A percentile compares a stretch with the other conserved stretches of the same genome.
Conservation (phyloP, 2,888 invertebrate species). For the Phaedon cochleariae region DNA sequence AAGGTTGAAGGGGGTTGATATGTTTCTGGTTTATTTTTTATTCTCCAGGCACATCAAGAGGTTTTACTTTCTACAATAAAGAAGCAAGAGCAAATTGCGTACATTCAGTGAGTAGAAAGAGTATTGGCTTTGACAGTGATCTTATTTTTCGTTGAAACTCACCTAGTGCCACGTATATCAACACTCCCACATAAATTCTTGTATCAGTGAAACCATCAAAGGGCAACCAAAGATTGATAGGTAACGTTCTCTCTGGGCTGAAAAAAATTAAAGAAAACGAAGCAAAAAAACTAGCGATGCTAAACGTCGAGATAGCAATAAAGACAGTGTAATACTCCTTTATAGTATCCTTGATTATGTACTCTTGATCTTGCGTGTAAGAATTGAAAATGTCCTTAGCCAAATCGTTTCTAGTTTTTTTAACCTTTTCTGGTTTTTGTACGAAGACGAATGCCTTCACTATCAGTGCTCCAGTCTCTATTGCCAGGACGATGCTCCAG, state of each 20-base stretch:
- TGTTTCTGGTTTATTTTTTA: no score
- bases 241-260: constrained; percentile 14
- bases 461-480: neutral
- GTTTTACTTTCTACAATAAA: no score
- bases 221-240: constrained; percentile 26
- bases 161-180: constrained; percentile 5
- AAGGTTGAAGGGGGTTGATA: no score
- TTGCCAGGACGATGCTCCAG: neutral
- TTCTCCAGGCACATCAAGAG: no score
- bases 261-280: constrained; percentile 15
- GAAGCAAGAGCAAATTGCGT: no score
- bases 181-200: neutral
- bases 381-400: constrained; percentile 1
- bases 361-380: neutral
- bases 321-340: constrained; percentile 1
- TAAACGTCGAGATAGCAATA: neutral
- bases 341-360: neutral
- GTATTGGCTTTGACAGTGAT: no score
- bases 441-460: constrained; percentile 5
- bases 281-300: neutral
- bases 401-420: neutral
- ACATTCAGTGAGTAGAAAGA: no score
- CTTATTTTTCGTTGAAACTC: no score
- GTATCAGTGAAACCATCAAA: constrained; percentile 16
- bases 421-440: neutral